A percentile compares a stretch with the other conserved stretches of the same genome.
Evolutionary conservation across 2,888 invertebrate genomes (phyloP).

Genomic region (Amphipoea oculea): DNA sequence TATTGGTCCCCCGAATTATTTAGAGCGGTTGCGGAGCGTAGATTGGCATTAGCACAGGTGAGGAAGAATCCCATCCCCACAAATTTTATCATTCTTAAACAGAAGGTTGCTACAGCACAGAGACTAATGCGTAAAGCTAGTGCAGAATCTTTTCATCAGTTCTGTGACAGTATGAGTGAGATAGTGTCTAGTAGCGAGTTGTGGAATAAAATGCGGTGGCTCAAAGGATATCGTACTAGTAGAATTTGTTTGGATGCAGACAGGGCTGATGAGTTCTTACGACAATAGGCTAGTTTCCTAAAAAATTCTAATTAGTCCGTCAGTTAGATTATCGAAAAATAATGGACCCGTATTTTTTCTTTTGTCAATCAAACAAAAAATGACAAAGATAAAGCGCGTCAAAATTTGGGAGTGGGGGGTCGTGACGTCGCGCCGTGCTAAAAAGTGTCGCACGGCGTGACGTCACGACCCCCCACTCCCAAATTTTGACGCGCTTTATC

Average conservation of each 20-base stretch:
- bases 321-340: too few species aligned
- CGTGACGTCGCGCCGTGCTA: too few species aligned
- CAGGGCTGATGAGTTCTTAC: slow-evolving; percentile 4
- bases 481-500: too few species aligned
- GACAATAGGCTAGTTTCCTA: too few species aligned
- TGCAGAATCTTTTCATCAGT: slow-evolving; percentile 7
- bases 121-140: not conserved
- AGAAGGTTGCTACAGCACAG: slow-evolving; percentile 9
- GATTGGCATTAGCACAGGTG: not conserved
- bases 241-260: not conserved
- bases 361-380: too few species aligned
- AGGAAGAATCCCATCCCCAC: slow-evolving; percentile 6
- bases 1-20: slow-evolving; percentile 2
- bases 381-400: too few species aligned
- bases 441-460: too few species aligned
- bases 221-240: slow-evolving; percentile 2
- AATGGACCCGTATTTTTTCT: too few species aligned
- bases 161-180: slow-evolving; percentile 6
- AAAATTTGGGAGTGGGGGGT: too few species aligned
- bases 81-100: slow-evolving; percentile 7
- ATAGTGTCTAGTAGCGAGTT: not conserved
- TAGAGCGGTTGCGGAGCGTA: slow-evolving; percentile 4
- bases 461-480: too few species aligned
- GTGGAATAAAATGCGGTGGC: slow-evolving; percentile 12
- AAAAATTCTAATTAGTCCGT: too few species aligned